Base-by-base conservation (phyloP, 92 coral and sea anemone genomes). In the Paramuricea clavata region DNA sequence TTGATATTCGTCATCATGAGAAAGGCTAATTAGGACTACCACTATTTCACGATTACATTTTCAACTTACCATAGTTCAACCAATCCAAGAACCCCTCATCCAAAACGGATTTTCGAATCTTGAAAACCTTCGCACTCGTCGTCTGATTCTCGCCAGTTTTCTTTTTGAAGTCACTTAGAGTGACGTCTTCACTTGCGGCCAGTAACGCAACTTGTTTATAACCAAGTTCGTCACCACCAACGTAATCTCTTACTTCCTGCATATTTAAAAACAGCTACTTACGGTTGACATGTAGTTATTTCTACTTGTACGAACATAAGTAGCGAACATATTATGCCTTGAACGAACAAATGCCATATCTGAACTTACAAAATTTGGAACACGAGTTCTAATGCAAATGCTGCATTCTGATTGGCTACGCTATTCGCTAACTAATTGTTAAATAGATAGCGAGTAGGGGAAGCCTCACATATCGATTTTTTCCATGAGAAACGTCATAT, bases 51-150 rank as follows among this genome's bases (percentile, higher is more conserved):
- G n/a, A n/a, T n/a, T n/a, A n/a, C n/a, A n/a, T n/a, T n/a, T n/a
- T n/a, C n/a, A n/a, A 28, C 74, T 67, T 67, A 28, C 74, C 74
- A 67, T 17, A 67, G 19, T 67, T n/a, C 7, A 67, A 10, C 74
- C 74, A 67, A 10, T 30, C 8, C 15, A 25, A 6, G 34, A 67
- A 67, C 19, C 5, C 22, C 3, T 67, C 74, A 67, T 69, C 47
- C 43, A 69, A 44, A 1, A 31, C 13, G 5, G 44, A 30, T 31
- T 69, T 31, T 19, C 44, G 7, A 6, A 69, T 30, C 17, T 69
- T 28, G 17, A 69, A 69, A 12, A 39, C 49, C 47, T 69, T 69
- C 9, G 19, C 43, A 31, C 5, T 5, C 15, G 16, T 44, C 8
- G 30, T 19, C 23, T 69, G 30, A 12, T 26, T 16, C 9, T 3